Evolutionary conservation across 2,797 vertebrate species (phyloP), one percentile per base, ranked within the genome.

Genomic region (Arnoldichthys spilopterus): DNA sequence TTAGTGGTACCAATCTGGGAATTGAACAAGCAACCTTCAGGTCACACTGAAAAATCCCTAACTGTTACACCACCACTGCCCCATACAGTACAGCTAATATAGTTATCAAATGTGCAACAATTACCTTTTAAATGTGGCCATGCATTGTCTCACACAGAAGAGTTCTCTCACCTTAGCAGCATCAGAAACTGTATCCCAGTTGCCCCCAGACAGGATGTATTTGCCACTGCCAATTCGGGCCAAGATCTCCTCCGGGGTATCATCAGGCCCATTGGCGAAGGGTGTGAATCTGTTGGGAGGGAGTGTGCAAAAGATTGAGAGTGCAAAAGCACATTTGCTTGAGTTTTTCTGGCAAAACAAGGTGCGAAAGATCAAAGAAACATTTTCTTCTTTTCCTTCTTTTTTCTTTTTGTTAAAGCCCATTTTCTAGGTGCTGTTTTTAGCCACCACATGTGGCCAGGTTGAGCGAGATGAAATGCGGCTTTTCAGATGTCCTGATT

Each of bases 141-240:
- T 43, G 1, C 13, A 11, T 11, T 45, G 9, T 47, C 30, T 20
- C 16, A 30, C 45, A 67, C 6, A 43, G 1, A 68, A 3, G 32
- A 24, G 67, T 85, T 87, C 82, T 8, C 79, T 77, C 68, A 98
- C 98, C 93, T 98, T 99, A 15, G 96, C 97, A 28, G 94, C 89
- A 0, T 97, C 96, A 22, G 97, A 98, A 72, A 99, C 94, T 1
- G 94, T 93, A 87, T 98, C 97, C 97, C 97, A 99, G 89, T 98
- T 98, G 26, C 97, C 98, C 78, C 97, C 98, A 1, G 94, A 93
- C 22, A 98, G 93, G 1, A 93, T 89, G 0, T 96, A 97, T 87
- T 96, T 95, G 40, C 97, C 98, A 8, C 97, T 95, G 85, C 97
- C 95, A 0, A 99, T 98, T 78, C 96, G 94, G 11, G 96, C 96